Conservation (phyloP, 2,797 vertebrate genomes). For the Loris lydekkerianus region DNA sequence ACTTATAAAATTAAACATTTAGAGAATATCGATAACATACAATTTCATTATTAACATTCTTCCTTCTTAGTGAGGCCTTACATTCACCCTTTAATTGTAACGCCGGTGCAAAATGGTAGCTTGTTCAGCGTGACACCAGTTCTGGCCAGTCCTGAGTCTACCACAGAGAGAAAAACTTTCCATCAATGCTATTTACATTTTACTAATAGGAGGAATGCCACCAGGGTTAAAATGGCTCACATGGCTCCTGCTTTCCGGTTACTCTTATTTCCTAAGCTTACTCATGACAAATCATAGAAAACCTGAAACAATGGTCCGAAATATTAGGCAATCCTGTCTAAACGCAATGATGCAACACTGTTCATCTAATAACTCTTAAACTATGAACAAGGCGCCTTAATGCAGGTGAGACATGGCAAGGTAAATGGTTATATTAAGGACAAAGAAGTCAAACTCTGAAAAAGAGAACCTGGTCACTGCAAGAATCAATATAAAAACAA, state of each 20-base stretch:
- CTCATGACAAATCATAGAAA: neutral
- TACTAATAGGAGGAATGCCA: neutral
- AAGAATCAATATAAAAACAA: slow-evolving; percentile 49
- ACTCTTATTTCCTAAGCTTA: neutral
- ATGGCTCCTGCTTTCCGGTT: neutral
- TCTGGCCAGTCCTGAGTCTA: neutral
- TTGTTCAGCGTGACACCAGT: neutral
- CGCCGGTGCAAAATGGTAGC: neutral
- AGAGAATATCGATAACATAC: neutral
- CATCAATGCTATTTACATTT: slow-evolving; percentile 16
- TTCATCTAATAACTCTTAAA: slow-evolving; percentile 31
- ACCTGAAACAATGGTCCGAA: neutral
- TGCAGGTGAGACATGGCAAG: neutral
- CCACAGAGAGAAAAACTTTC: neutral
- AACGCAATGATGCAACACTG: neutral
- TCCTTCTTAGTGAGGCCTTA: neutral
- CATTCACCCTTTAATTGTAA: neutral
- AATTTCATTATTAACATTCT: slow-evolving; percentile 25
- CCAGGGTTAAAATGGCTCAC: neutral
- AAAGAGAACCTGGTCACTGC: neutral
- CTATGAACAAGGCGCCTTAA: neutral
- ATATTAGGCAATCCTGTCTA: neutral
- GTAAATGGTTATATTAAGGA: neutral
- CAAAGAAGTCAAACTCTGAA: neutral
- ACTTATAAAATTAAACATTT: neutral